Evolutionary conservation across 2,797 vertebrate genomes (phyloP), one percentile per base, ranked within the genome.

Genomic region (Caiman crocodilus): DNA sequence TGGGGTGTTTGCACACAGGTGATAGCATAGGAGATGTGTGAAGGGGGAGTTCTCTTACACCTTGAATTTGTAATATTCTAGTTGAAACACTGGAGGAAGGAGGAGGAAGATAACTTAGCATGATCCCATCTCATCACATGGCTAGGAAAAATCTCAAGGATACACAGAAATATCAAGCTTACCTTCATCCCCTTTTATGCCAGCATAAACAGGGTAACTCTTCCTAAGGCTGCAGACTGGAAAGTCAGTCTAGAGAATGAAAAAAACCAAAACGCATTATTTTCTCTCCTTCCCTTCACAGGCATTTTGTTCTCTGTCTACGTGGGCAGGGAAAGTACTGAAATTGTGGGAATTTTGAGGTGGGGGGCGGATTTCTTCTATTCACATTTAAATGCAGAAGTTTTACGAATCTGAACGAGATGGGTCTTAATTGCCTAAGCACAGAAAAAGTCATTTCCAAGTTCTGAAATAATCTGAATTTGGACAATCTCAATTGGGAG

Each of bases 1-100:
- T 2, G 2, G 32, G 0, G 0, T 0, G 0, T 14, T 50, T 1
- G 21, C 82, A 0, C 2, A 1, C 0, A 55, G 75, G 64, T 77
- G 69, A 88, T 42, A 6, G 79, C 60, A 15, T 14, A 4, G 65
- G 85, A 25, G 23, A 26, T 61, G 5, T 60, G 75, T 0, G 0
- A 61, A 14, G 42, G 42, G 42, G 42, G 42, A 50, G 42, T 50
- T 50, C 42, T 50, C 42, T 50, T 50, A 50, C 42, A 50, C 9
- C 42, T 50, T 50, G 42, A 50, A 50, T 50, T 50, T 50, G 42
- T 50, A 50, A 50, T 50, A 50, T 50, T 64, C 87, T 61, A 79
- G 89, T 85, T 92, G 71, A 87, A 85, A 92, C 79, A 88, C 84
- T 87, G 82, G 69, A 73, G 76, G 87, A 80, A 80, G 89, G 87